These are phyloP conservation scores for Chloroceryle amazona DNA, from an alignment of 2,797 vertebrate genomes.

Conservation along the genomic window DNA sequence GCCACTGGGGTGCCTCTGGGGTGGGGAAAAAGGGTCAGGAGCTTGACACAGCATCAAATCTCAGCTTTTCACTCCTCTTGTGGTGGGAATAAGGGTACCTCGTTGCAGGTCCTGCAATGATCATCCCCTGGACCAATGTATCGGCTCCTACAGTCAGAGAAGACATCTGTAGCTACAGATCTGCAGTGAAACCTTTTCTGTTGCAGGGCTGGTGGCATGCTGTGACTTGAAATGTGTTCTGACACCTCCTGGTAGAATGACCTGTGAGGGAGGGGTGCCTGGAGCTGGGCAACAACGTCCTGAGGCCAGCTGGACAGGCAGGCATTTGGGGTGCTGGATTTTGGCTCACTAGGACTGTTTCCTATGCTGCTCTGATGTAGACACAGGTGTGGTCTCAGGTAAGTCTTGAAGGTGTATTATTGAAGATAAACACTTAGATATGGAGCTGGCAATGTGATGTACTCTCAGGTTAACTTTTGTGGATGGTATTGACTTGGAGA, in stretches of 20 bases:
- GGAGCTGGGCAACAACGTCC: neutral
- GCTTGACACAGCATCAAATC: neutral
- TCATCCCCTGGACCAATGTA: neutral
- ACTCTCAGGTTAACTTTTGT: neutral
- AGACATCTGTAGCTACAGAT: rapidly evolving
- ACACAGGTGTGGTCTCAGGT: too few species aligned
- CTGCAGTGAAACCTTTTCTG: neutral
- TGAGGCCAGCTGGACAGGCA: neutral
- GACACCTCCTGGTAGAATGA: slow-evolving; percentile 6
- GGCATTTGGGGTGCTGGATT: neutral
- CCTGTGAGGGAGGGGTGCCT: neutral
- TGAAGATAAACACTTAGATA: neutral
- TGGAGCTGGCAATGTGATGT: neutral
- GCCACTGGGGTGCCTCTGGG: neutral
- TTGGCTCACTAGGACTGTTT: neutral
- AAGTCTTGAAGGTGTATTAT: neutral
- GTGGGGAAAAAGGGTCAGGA: neutral
- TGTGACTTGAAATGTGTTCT: neutral
- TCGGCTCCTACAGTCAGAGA: neutral
- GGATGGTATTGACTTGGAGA: neutral
- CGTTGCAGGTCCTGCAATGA: neutral
- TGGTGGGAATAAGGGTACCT: neutral
- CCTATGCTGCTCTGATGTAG: neutral
- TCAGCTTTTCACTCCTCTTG: neutral
- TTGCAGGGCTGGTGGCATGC: neutral